phyloP scores from a whole-genome alignment of 2,113 vertebrate genomes.

The Aix galericulata region DNA sequence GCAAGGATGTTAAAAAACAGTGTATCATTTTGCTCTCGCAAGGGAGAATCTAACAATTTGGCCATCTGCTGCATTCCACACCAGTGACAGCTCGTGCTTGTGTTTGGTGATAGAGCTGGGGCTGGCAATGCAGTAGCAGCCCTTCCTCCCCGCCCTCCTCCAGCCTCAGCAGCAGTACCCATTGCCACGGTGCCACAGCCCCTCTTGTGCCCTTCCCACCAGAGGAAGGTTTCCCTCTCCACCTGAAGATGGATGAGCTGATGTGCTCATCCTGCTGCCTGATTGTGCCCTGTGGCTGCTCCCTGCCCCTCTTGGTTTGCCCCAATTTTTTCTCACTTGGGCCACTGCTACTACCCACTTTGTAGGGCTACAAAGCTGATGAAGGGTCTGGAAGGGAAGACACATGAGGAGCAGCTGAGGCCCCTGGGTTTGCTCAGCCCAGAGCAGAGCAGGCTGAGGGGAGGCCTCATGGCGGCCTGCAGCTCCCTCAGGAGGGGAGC shows the following conservation, averaged over 20 bases:
- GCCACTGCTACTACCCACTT: no score
- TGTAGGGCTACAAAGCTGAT: no score
- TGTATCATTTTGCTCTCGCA: constrained; percentile 39
- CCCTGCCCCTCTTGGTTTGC: not conserved
- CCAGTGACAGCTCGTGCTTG: not conserved
- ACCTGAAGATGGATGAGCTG: not conserved
- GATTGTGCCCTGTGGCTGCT: fast-evolving
- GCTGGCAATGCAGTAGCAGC: constrained; percentile 21
- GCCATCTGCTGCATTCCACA: constrained; percentile 60
- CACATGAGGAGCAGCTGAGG: no score
- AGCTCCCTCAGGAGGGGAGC: no score
- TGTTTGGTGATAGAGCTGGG: constrained; percentile 23
- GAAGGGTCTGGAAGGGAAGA: no score
- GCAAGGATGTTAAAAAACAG: constrained; percentile 51
- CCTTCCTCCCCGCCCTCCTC: not conserved
- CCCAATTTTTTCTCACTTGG: not conserved
- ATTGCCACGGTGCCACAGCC: not conserved
- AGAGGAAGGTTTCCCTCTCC: not conserved
- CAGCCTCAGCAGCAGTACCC: not conserved
- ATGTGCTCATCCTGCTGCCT: not conserved
- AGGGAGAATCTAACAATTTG: constrained; percentile 53
- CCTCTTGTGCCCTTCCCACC: not conserved
- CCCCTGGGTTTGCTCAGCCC: no score
- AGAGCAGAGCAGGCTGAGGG: no score
- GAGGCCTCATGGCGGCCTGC: no score